Evolutionary conservation across 2,113 vertebrate species (phyloP), one percentile per base, ranked within the genome.

Genomic region (Ammospiza nelsoni): DNA sequence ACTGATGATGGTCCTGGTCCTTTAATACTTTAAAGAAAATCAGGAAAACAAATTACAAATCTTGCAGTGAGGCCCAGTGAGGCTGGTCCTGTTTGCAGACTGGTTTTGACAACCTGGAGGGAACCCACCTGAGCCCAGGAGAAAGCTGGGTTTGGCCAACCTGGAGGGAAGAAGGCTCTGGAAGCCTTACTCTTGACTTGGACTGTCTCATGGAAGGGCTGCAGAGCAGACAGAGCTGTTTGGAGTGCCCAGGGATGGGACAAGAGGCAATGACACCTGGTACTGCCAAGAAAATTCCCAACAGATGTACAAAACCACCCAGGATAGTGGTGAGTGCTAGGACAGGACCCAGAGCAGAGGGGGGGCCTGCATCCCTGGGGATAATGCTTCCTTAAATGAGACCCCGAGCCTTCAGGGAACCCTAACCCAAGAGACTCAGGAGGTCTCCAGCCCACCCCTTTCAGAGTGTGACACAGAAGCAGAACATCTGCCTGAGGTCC

Each of bases 251-350:
- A 82, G 41, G 37, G 28, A 46, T 39, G 23, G 44, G 9, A 67
- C 52, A 74, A 81, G 61, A 39, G 37, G 57, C 37, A 43, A 49
- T 3, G 20, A 23, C 15, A 54, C 0, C 0, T 35, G 39, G 2
- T 16, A 37, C 39, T 55, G 61, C 41, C 27, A n/a, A 68, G 55
- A 41, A 54, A 63, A 87, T 37, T 76, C 59, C 49, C 29, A 12
- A 22, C 12, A 58, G 52, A 33, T 5, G 0, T 7, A 66, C 14
- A 37, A 25, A 54, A 58, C 6, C n/a, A 20, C 5, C 28, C 23
- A 6, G 15, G 37, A 24, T 7, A 41, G 51, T 5, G 20, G 46
- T 35, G 63, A 23, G 54, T 12, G 31, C 44, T 44, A 43, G 52
- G n/a, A 76, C 3, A 6, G 39, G 43, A 10, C 35, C 20, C 5